phyloP scores from a whole-genome alignment of 2,797 vertebrate genomes.

The Pipistrellus nathusii region DNA sequence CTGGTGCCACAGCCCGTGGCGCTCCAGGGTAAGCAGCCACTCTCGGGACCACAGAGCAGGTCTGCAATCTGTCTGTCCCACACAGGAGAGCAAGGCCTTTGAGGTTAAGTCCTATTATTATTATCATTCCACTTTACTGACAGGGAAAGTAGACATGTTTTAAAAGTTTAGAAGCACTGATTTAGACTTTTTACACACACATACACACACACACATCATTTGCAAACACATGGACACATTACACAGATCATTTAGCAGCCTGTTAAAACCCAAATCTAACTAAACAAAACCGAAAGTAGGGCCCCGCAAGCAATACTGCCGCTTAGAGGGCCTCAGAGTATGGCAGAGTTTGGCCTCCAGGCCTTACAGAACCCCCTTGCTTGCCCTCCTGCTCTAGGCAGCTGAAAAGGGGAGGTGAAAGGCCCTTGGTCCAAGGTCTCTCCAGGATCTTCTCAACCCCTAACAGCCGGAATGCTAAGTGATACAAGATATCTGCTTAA shows the following conservation, averaged over 20 bases:
- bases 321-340: background rate
- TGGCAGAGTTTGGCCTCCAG: background rate
- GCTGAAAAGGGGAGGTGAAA: background rate
- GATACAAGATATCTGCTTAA: too few relatives aligned
- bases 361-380: background rate
- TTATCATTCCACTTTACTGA: background rate
- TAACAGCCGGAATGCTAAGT: background rate
- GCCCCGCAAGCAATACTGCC: background rate
- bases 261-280: background rate
- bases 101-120: background rate
- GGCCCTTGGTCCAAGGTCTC: background rate
- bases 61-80: background rate
- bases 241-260: background rate
- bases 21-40: accelerated
- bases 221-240: background rate
- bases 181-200: background rate
- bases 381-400: background rate
- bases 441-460: background rate
- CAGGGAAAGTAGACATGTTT: background rate
- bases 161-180: background rate
- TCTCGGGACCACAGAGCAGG: background rate
- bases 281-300: background rate
- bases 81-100: background rate
- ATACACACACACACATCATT: background rate
- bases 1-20: background rate